Evolutionary conservation across 2,888 invertebrate genomes (phyloP).

Genomic region (Orthosia gothica): DNA sequence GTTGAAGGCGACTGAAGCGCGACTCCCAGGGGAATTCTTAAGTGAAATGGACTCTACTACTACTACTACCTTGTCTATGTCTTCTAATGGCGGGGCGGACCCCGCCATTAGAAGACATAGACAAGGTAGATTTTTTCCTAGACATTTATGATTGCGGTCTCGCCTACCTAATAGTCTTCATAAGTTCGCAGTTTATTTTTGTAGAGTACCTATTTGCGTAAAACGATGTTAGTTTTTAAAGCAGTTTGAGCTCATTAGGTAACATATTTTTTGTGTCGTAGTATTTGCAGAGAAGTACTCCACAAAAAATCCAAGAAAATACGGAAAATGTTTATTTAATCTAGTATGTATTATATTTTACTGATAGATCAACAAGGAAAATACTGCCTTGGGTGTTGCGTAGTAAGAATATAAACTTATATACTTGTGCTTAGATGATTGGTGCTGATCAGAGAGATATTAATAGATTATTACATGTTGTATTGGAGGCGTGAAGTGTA

Average conservation of each 20-base stretch:
- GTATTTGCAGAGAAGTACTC: not conserved
- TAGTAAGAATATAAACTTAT: constrained; percentile 2
- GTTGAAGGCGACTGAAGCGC: too few relatives aligned
- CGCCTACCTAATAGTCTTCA: not conserved
- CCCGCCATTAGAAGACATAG: constrained; percentile 25
- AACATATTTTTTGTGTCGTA: not conserved
- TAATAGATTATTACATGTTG: constrained; percentile 37
- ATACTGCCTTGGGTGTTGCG: not conserved
- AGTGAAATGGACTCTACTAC: too few relatives aligned
- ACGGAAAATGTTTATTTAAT: not conserved
- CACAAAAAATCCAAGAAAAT: not conserved
- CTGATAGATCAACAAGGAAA: not conserved
- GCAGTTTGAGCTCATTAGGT: not conserved
- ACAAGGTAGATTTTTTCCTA: constrained; percentile 1
- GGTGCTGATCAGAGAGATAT: constrained; percentile 19
- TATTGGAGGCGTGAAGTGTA: not conserved
- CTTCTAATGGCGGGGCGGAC: too few relatives aligned
- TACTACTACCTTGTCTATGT: too few relatives aligned
- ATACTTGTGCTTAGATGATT: constrained; percentile 3
- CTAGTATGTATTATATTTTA: not conserved
- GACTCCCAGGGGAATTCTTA: too few relatives aligned
- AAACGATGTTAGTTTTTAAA: constrained; percentile 3
- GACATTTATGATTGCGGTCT: constrained; percentile 1
- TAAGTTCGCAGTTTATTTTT: not conserved
- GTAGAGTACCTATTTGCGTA: not conserved